Evolutionary conservation across 2,797 vertebrate genomes (phyloP), one percentile per base, ranked within the genome.

Genomic region (Pyrocephalus nanus): DNA sequence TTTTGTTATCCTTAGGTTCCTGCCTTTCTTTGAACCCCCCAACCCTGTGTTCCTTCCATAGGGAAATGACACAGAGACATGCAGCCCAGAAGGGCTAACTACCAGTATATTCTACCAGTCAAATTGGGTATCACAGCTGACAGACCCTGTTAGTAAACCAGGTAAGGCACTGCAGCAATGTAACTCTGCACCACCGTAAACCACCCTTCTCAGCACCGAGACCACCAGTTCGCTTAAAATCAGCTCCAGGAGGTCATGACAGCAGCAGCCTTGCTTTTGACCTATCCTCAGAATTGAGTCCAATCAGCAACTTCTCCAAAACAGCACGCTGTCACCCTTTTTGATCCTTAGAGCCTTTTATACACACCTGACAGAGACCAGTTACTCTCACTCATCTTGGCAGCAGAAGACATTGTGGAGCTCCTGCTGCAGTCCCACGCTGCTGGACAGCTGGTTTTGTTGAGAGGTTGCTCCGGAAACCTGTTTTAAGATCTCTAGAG

Each of bases 401-500:
- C 79, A 91, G 53, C 57, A 86, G 58, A 60, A 69, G 42, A 55
- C 29, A 66, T 2, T 7, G 57, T 22, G 38, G 40, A 64, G 32
- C 32, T 89, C 71, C 48, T 73, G 78, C 55, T 30, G 27, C 4
- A 82, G 53, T 47, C 53, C 36, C 34, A 71, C 0, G 1, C 50
- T 47, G 30, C 6, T 54, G 36, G 29, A 50, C 34, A 42, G 60
- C 40, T 73, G 30, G 22, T 58, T 51, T 61, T 22, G 6, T 27
- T 29, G 43, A 43, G 45, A 81, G 55, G 34, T 23, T 86, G 38
- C 38, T 93, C 50, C 32, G 0, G 3, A 85, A 90, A 57, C 27
- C 23, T 25, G 6, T 15, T 93, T 82, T 71, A 83, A 66, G 96
- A 34, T 89, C 90, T 95, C 81, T 64, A 91, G 90, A 95, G 96